These are phyloP conservation scores for Actenoides hombroni DNA, from an alignment of 2,113 vertebrate genomes.

Conservation along the genomic window DNA sequence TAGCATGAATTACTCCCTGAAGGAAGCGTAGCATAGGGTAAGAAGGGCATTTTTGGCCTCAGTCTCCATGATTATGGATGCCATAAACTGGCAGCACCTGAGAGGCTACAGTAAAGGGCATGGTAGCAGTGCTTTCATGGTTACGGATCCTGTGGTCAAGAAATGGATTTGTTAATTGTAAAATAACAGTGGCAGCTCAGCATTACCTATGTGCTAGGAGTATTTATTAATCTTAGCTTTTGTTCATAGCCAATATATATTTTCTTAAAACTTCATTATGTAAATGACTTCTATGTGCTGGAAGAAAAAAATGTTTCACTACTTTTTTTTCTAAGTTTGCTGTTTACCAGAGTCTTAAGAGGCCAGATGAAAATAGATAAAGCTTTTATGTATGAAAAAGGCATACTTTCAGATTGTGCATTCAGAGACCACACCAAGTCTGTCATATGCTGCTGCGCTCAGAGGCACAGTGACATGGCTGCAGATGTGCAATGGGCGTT, in stretches of 20 bases:
- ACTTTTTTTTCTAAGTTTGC: not conserved
- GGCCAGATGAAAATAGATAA: not conserved
- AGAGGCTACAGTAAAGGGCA: not conserved
- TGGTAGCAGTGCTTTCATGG: not conserved
- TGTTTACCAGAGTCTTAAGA: not conserved
- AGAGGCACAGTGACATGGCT: not conserved
- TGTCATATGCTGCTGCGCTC: not conserved
- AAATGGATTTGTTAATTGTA: not conserved
- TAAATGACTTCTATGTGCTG: not conserved
- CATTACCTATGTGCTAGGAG: not conserved
- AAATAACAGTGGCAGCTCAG: not conserved
- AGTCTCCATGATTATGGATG: not conserved
- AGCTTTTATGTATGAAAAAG: not conserved
- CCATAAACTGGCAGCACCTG: not conserved
- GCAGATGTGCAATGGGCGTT: not conserved
- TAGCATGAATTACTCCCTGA: not conserved
- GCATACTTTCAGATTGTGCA: not conserved
- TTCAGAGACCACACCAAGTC: not conserved
- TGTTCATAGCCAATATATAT: not conserved
- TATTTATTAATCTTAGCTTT: not conserved
- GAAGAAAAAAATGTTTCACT: not conserved
- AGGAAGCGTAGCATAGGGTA: not conserved
- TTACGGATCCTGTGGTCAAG: not conserved
- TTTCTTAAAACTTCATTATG: not conserved
- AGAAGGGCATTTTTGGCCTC: not conserved